Percentiles rank a stretch among this genome's conserved stretches.
phyloP scores from a whole-genome alignment of 2,113 vertebrate genomes.

The Rhinogobius similis region DNA sequence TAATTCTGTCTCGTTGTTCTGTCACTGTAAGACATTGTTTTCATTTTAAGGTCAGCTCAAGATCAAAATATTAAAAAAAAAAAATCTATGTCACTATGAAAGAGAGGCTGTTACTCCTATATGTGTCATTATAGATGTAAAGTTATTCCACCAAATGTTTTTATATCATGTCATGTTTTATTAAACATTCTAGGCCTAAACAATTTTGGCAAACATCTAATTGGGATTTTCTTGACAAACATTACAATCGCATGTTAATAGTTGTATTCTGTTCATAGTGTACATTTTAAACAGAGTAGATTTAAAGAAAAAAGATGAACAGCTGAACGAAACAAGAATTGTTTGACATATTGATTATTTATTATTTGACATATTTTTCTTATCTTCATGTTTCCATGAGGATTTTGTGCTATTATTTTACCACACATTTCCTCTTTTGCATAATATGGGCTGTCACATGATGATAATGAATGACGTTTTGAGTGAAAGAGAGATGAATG shows the following conservation, averaged over 20 bases:
- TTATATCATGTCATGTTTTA: neutral
- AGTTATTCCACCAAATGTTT: neutral
- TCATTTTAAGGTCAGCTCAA: neutral
- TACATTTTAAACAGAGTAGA: no score
- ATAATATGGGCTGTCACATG: conserved; percentile 6
- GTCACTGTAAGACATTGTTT: neutral
- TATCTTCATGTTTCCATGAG: no score
- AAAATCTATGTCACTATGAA: neutral
- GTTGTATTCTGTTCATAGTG: no score
- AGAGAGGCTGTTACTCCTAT: neutral
- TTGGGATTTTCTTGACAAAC: no score
- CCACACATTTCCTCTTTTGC: conserved; percentile 33
- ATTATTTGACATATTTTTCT: neutral
- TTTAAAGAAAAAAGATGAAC: no score
- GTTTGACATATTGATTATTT: no score
- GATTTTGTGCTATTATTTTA: conserved; percentile 9
- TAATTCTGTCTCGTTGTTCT: neutral
- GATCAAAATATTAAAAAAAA: no score
- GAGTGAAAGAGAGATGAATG: conserved; percentile 26
- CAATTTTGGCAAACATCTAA: no score
- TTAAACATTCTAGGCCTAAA: no score
- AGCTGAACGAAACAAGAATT: no score
- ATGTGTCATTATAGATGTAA: neutral
- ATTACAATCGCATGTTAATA: no score
- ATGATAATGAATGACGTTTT: neutral